Percentiles rank a stretch among this genome's conserved stretches.
These are phyloP conservation scores for Miichthys miiuy DNA, from an alignment of 2,797 vertebrate species.

Conservation along the genomic window DNA sequence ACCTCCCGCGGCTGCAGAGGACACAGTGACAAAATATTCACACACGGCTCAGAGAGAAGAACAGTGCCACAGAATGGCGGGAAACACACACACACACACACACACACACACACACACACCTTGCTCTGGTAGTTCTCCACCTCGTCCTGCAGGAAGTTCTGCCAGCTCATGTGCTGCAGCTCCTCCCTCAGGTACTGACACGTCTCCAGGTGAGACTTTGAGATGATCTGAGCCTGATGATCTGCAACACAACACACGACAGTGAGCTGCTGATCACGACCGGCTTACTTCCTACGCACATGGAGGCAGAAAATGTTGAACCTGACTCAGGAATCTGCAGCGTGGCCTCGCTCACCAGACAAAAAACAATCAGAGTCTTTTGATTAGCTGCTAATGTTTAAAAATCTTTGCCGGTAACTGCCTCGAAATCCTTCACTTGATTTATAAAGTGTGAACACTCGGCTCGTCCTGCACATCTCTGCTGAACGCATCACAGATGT, in stretches of 20 bases:
- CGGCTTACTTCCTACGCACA: too few relatives aligned
- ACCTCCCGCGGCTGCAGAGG: conserved; percentile 88
- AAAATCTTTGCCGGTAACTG: too few relatives aligned
- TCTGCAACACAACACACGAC: conserved; percentile 77
- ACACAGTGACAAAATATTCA: neutral
- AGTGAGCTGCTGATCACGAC: neutral
- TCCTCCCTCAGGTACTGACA: conserved; percentile 95
- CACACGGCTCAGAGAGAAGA: neutral
- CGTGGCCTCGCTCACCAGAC: too few relatives aligned
- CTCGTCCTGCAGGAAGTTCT: conserved; percentile 92
- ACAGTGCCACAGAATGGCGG: neutral
- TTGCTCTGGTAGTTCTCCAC: conserved; percentile 93
- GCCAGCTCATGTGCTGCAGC: conserved; percentile 93
- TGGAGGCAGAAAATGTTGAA: neutral
- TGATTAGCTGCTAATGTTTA: too few relatives aligned
- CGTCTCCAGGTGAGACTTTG: conserved; percentile 95
- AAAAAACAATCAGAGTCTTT: too few relatives aligned
- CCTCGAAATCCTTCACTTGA: too few relatives aligned
- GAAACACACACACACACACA: neutral
- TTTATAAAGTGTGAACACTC: too few relatives aligned
- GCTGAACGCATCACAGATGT: too few relatives aligned
- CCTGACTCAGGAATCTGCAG: too few relatives aligned
- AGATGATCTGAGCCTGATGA: conserved; percentile 93
- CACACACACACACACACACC: conserved; percentile 72
- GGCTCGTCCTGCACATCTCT: too few relatives aligned